Conservation (phyloP, 30 jellyfish, hydroid and myxozoan species). For the Chironex yamaguchii region DNA sequence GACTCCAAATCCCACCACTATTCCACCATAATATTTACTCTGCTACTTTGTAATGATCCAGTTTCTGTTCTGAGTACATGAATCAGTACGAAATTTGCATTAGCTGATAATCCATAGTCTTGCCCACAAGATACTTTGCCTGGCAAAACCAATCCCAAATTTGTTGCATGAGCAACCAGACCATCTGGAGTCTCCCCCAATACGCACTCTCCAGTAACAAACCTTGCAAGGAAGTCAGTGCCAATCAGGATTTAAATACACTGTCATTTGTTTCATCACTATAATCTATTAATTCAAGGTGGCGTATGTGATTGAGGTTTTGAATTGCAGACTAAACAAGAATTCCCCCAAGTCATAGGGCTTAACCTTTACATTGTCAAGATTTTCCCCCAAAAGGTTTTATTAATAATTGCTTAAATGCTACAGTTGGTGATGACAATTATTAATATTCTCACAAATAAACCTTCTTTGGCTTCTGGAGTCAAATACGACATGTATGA, state of each 20-base stretch:
- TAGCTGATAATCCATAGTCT: not conserved
- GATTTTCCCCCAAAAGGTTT: conserved; percentile 4
- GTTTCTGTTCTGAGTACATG: conserved; percentile 4
- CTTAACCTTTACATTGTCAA: too few species aligned
- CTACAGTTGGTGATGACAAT: not conserved
- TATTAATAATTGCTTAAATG: not conserved
- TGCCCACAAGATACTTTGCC: conserved; percentile 19
- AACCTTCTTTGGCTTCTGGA: conserved; percentile 32
- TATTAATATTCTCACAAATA: not conserved
- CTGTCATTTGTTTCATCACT: conserved; percentile 16
- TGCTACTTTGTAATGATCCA: too few species aligned
- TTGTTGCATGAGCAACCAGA: conserved; percentile 7
- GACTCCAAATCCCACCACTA: conserved; percentile 7
- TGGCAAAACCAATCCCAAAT: conserved; percentile 24
- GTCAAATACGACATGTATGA: not conserved
- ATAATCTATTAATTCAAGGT: conserved; percentile 3
- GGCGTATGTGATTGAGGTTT: not conserved
- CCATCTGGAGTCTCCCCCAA: conserved; percentile 42
- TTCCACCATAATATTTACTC: too few species aligned
- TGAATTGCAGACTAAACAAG: not conserved
- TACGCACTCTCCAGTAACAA: not conserved
- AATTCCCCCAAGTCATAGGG: not conserved
- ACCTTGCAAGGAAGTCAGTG: not conserved
- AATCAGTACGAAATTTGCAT: not conserved
- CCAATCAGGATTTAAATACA: conserved; percentile 1